phyloP scores from a whole-genome alignment of 2,113 vertebrate species.

The Limanda limanda region DNA sequence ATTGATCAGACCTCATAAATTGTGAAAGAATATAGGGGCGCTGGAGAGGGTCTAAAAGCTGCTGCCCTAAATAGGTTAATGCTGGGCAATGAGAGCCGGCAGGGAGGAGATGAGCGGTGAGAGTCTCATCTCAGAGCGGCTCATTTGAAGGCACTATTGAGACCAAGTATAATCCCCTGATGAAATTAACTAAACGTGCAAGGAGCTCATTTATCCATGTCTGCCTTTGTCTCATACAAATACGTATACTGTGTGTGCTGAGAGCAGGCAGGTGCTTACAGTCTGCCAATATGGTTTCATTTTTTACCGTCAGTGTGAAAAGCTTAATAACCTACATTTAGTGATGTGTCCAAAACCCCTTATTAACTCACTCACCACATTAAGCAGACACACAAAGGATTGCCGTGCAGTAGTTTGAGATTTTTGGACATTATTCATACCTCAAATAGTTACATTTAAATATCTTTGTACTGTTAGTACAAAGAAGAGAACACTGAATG shows the following conservation, averaged over 20 bases:
- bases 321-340: not conserved
- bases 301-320: not conserved
- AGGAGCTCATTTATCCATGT: slow-evolving; percentile 50
- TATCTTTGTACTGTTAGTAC: too few relatives aligned
- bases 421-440: too few relatives aligned
- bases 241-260: not conserved
- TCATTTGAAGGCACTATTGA: slow-evolving; percentile 54
- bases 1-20: slow-evolving; percentile 82
- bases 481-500: too few relatives aligned
- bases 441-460: too few relatives aligned
- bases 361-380: too few relatives aligned
- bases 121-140: slow-evolving; percentile 48
- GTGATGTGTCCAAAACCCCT: too few relatives aligned
- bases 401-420: too few relatives aligned
- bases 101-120: slow-evolving; percentile 43
- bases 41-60: slow-evolving; percentile 76
- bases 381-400: too few relatives aligned
- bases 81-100: slow-evolving; percentile 47
- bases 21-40: slow-evolving; percentile 75
- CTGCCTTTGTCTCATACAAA: slow-evolving; percentile 43
- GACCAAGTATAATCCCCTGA: slow-evolving; percentile 67
- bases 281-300: not conserved
- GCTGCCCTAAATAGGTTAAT: slow-evolving; percentile 81
- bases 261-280: not conserved
- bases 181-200: slow-evolving; percentile 67